phyloP scores from a whole-genome alignment of 1,140 invertebrate genomes.

The Ptiloglossa arizonensis region DNA sequence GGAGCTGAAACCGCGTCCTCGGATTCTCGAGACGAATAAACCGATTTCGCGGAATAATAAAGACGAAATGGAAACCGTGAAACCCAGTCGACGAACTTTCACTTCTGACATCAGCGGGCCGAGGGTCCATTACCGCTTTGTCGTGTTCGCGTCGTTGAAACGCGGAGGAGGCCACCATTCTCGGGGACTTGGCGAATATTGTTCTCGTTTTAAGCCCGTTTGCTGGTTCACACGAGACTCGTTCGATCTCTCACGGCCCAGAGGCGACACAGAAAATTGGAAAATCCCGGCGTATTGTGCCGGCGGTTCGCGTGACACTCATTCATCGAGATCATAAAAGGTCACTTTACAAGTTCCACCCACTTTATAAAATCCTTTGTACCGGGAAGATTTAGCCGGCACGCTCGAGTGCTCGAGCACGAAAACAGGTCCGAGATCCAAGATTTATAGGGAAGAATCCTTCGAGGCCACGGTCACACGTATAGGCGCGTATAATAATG shows the following conservation, averaged over 20 bases:
- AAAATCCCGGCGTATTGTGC: slow-evolving; percentile 55
- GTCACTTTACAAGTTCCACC: slow-evolving; percentile 75
- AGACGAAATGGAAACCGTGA: slow-evolving; percentile 25
- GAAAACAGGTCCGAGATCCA: slow-evolving; percentile 69
- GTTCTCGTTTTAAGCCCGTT: slow-evolving; percentile 54
- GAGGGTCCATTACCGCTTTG: neutral
- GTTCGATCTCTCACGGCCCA: slow-evolving; percentile 36
- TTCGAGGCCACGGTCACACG: slow-evolving; percentile 42
- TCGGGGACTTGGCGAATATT: slow-evolving; percentile 33
- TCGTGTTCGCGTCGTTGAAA: slow-evolving; percentile 1
- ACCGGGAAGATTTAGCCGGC: slow-evolving; percentile 67
- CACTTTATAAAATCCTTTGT: slow-evolving; percentile 74
- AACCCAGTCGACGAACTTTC: slow-evolving; percentile 20
- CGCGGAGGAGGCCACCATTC: neutral
- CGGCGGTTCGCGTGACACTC: slow-evolving; percentile 64
- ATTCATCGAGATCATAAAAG: slow-evolving; percentile 70
- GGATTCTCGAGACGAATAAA: slow-evolving; percentile 18
- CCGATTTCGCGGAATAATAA: slow-evolving; percentile 39
- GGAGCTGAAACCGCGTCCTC: neutral
- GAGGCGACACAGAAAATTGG: slow-evolving; percentile 56
- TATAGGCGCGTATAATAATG: slow-evolving; percentile 44
- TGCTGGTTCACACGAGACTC: slow-evolving; percentile 54
- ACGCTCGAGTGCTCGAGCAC: slow-evolving; percentile 69
- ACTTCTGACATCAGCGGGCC: slow-evolving; percentile 22
- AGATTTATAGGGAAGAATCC: slow-evolving; percentile 70